Conservation (phyloP, 2,797 vertebrate genomes). For the Leptoclinus maculatus region DNA sequence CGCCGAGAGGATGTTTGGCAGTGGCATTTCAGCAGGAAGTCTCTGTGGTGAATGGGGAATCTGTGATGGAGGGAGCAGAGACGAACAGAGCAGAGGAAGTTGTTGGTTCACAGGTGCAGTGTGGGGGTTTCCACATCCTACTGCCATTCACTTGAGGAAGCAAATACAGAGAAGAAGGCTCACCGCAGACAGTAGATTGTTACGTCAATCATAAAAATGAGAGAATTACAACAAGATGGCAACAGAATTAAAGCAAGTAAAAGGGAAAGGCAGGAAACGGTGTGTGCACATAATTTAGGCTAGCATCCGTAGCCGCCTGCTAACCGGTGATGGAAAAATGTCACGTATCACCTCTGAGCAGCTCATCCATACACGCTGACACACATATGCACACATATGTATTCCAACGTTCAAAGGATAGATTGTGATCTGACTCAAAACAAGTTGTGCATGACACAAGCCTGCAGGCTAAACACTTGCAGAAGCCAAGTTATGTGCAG, state of each 20-base stretch:
- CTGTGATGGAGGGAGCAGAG: conserved; percentile 9
- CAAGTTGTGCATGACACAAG: neutral
- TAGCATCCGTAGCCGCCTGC: neutral
- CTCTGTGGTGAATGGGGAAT: conserved; percentile 26
- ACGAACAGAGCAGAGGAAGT: conserved; percentile 42
- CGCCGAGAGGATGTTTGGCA: neutral
- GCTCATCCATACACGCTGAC: neutral
- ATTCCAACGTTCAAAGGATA: conserved; percentile 4
- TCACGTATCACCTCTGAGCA: neutral
- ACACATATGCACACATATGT: neutral
- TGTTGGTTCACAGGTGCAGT: conserved; percentile 64
- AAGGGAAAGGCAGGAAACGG: neutral
- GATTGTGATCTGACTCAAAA: conserved; percentile 31
- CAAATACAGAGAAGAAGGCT: conserved; percentile 30
- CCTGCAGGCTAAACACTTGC: neutral
- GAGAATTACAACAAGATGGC: neutral
- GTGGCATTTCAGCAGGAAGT: conserved; percentile 49
- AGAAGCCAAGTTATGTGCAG: neutral
- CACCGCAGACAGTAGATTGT: conserved; percentile 47
- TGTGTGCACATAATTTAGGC: neutral
- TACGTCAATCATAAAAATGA: conserved; percentile 34
- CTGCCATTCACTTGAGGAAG: conserved; percentile 30
- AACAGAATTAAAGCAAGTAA: neutral
- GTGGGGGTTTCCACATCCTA: conserved; percentile 58
- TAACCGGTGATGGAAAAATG: neutral